Conservation (phyloP, 2,113 vertebrate species). For the Sturnira hondurensis region DNA sequence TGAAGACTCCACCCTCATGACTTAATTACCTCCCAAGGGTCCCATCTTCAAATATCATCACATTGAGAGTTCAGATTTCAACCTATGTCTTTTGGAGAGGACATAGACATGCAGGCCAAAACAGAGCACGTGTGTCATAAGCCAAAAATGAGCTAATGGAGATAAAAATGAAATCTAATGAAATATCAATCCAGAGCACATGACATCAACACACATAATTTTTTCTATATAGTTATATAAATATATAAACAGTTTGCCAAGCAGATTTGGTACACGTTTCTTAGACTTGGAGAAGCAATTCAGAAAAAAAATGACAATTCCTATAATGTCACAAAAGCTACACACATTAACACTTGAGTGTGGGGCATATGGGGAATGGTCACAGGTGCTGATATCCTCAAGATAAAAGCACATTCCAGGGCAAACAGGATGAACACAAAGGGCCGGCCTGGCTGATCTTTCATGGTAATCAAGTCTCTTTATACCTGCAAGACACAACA, state of each 20-base stretch:
- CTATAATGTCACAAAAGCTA: neutral
- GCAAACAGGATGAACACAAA: neutral
- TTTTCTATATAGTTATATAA: neutral
- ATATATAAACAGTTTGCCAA: neutral
- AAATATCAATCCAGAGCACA: neutral
- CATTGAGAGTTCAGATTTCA: neutral
- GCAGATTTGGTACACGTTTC: neutral
- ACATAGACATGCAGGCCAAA: neutral
- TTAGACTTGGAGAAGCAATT: neutral
- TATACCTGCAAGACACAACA: neutral
- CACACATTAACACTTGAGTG: neutral
- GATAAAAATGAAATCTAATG: conserved; percentile 1
- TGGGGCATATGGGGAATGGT: neutral
- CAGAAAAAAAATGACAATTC: neutral
- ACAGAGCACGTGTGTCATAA: neutral
- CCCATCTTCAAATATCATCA: neutral
- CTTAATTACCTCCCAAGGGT: neutral
- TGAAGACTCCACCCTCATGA: neutral
- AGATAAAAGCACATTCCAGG: neutral
- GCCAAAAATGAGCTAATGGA: neutral
- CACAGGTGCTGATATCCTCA: neutral
- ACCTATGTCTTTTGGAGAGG: neutral
- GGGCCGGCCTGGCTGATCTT: neutral
- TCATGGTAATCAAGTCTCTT: neutral
- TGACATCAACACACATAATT: neutral